phyloP scores from a whole-genome alignment of 2,797 vertebrate species.

The Hemibagrus guttatus region DNA sequence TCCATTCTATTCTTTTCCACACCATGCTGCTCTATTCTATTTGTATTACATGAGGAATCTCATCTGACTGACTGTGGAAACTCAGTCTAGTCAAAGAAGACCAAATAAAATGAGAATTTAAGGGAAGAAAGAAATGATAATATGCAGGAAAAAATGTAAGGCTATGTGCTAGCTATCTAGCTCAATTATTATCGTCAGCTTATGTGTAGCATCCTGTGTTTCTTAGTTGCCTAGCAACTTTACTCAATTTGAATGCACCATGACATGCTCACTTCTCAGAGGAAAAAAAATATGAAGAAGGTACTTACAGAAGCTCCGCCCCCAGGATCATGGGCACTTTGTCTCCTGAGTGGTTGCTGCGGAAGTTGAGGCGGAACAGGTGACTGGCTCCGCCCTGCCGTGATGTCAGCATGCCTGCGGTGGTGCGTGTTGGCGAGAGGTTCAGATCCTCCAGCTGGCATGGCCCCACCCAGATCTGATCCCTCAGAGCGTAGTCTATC shows the following conservation, averaged over 20 bases:
- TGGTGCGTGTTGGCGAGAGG: slow-evolving; percentile 78
- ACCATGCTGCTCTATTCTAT: background rate
- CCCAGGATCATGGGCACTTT: slow-evolving; percentile 87
- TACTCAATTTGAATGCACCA: background rate
- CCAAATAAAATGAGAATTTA: background rate
- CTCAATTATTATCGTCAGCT: background rate
- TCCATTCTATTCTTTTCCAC: no score
- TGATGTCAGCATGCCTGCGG: slow-evolving; percentile 79
- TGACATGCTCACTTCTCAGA: background rate
- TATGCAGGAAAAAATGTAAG: background rate
- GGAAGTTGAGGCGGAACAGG: slow-evolving; percentile 83
- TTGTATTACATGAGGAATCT: background rate
- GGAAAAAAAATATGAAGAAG: background rate
- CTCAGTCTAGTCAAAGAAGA: background rate
- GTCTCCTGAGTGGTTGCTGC: slow-evolving; percentile 86
- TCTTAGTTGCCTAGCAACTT: background rate
- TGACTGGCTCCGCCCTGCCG: slow-evolving; percentile 75
- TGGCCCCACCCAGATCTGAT: slow-evolving; percentile 84
- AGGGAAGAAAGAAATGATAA: background rate
- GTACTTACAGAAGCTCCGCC: slow-evolving; percentile 87
- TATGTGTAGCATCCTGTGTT: background rate
- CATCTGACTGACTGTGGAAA: background rate
- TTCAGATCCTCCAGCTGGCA: slow-evolving; percentile 78
- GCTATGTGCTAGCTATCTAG: background rate
- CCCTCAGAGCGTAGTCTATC: slow-evolving; percentile 86